Base-by-base conservation (phyloP, 2,797 vertebrate genomes). In the Acrossocheilus wenchowensis region DNA sequence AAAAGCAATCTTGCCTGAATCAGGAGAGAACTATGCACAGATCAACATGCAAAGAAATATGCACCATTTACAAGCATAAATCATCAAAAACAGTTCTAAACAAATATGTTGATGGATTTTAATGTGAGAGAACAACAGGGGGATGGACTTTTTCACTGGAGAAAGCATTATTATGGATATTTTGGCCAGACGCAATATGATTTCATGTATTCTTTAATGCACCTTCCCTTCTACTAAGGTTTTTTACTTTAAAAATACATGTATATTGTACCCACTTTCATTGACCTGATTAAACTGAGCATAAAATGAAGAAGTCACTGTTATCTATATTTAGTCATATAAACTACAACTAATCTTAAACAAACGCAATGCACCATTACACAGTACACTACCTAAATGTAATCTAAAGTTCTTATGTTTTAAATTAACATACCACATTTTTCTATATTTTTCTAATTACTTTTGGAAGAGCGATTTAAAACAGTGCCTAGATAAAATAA, bases 361-460 rank as follows among this genome's bases (percentile, higher is more conserved):
- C 9, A 69, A 77, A 71, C 60, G n/a, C 19, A 69, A 57, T 54
- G 17, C 50, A 54, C 26, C 64, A 85, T 85, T 85, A 36, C 21
- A 8, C 30, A 30, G 30, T 30, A 30, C 19, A n/a, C 19, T n/a
- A 81, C 75, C 82, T 84, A 68, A 84, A 34, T 75, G 7, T 36
- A 83, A 75, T 66, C 73, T 69, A 14, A 79, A 69, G 10, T 71
- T 52, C 78, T 78, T 78, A 57, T 41, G 48, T 57, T 85, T 72
- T 60, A 79, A 79, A 79, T 79, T 12, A 72, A 54, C 48, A 30
- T 21, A 30, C 43, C 30, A 66, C 41, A 60, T 54, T 84, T 30
- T 78, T 36, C 75, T 64, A 57, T 78, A 71, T 57, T 85, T 78
- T 71, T 79, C 30, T 36, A 79, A 85, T 71, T 79, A 71, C 36